Conservation (phyloP, 2,888 invertebrate genomes). For the Dasypogon diadema region DNA sequence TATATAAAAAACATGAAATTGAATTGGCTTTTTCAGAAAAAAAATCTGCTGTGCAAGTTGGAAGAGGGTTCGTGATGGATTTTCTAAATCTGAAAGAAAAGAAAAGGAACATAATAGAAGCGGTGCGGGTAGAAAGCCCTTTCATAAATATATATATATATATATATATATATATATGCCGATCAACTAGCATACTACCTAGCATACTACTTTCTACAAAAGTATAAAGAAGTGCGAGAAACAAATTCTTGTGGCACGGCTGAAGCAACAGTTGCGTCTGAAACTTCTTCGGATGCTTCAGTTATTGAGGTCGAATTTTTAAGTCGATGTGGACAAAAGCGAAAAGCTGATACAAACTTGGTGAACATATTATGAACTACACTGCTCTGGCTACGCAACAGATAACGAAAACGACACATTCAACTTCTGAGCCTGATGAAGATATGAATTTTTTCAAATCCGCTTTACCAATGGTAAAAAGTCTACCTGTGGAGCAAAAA, state of each 20-base stretch:
- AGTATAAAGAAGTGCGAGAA: no score
- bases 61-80: slow-evolving; percentile 4
- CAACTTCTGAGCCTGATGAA: slow-evolving; percentile 14
- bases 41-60: neutral
- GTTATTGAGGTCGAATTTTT: no score
- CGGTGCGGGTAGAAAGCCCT: neutral
- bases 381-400: neutral
- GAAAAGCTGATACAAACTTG: neutral
- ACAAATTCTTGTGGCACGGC: no score
- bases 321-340: neutral
- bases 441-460: slow-evolving; percentile 32
- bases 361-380: neutral
- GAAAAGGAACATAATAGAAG: neutral
- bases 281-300: no score
- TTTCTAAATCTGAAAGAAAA: slow-evolving; percentile 34
- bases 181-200: slow-evolving; percentile 1
- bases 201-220: neutral
- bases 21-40: neutral
- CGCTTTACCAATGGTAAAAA: slow-evolving; percentile 31
- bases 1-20: neutral
- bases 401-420: neutral
- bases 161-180: no score
- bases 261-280: no score
- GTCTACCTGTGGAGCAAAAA: neutral
- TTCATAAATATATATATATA: slow-evolving; percentile 12